These are phyloP conservation scores for Octomys mimax DNA, from an alignment of 2,797 vertebrate genomes.

Conservation along the genomic window DNA sequence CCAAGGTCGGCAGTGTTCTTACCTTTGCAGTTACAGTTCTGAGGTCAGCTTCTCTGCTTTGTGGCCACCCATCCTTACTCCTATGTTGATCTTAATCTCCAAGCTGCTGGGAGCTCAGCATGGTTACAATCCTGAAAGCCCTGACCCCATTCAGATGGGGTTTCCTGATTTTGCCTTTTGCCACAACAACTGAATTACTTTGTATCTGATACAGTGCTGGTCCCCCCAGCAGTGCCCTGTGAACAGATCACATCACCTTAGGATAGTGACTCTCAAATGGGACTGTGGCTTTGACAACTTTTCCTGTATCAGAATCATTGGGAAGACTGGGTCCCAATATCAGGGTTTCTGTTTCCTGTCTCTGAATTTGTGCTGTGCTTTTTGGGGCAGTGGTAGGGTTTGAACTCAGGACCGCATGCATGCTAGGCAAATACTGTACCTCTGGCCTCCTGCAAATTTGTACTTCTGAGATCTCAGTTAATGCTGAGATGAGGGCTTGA, in stretches of 20 bases:
- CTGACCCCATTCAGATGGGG: not conserved
- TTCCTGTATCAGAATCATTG: not conserved
- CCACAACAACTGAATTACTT: not conserved
- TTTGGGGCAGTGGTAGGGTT: not conserved
- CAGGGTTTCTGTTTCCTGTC: not conserved
- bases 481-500: not conserved
- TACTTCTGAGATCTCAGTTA: not conserved
- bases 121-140: not conserved
- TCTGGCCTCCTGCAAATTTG: not conserved
- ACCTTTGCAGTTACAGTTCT: not conserved
- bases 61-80: not conserved
- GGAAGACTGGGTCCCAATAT: not conserved
- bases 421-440: not conserved
- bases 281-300: not conserved
- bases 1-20: not conserved
- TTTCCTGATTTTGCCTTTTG: slow-evolving; percentile 6
- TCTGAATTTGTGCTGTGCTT: not conserved
- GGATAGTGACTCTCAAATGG: not conserved
- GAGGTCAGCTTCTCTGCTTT: not conserved
- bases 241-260: not conserved
- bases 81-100: not conserved
- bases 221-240: not conserved
- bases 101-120: not conserved
- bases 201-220: not conserved
- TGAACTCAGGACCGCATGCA: not conserved